Percentiles rank a stretch among this genome's conserved stretches.
phyloP scores from a whole-genome alignment of 2,797 vertebrate genomes.

The Yasuhikotakia modesta region DNA sequence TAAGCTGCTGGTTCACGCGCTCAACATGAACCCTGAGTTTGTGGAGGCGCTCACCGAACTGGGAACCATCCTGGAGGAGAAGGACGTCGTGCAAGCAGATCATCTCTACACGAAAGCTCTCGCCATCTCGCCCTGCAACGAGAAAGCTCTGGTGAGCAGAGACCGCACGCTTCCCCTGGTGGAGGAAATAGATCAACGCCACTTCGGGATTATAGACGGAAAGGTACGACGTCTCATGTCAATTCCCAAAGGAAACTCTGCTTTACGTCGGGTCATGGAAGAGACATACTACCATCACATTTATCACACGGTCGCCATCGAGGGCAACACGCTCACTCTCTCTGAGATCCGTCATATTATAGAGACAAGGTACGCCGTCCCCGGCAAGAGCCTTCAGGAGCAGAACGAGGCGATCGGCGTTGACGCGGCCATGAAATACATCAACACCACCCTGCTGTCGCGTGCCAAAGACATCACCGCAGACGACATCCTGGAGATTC shows the following conservation, averaged over 20 bases:
- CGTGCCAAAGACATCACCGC: conserved; percentile 81
- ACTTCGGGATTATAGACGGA: conserved; percentile 92
- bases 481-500: conserved; percentile 88
- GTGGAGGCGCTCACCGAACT: conserved; percentile 93
- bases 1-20: conserved; percentile 90
- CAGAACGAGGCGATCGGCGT: conserved; percentile 96
- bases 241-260: conserved; percentile 93
- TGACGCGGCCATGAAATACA: conserved; percentile 91
- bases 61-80: conserved; percentile 92
- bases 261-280: conserved; percentile 91
- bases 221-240: conserved; percentile 94
- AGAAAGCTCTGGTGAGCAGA: conserved; percentile 88
- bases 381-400: conserved; percentile 92
- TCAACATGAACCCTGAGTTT: conserved; percentile 90
- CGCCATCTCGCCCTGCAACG: conserved; percentile 86
- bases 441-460: conserved; percentile 89
- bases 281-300: conserved; percentile 99
- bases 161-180: conserved; percentile 92
- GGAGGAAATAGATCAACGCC: conserved; percentile 94
- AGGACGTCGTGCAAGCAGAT: conserved; percentile 93
- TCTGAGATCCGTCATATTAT: conserved; percentile 96
- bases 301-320: conserved; percentile 97
- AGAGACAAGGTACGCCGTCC: conserved; percentile 92
- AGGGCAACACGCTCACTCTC: conserved; percentile 93
- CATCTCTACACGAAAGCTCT: conserved; percentile 92